Percentiles rank a stretch among this genome's conserved stretches.
Evolutionary conservation across 2,888 invertebrate species (phyloP).

Genomic region (Scaptomyza flava): DNA sequence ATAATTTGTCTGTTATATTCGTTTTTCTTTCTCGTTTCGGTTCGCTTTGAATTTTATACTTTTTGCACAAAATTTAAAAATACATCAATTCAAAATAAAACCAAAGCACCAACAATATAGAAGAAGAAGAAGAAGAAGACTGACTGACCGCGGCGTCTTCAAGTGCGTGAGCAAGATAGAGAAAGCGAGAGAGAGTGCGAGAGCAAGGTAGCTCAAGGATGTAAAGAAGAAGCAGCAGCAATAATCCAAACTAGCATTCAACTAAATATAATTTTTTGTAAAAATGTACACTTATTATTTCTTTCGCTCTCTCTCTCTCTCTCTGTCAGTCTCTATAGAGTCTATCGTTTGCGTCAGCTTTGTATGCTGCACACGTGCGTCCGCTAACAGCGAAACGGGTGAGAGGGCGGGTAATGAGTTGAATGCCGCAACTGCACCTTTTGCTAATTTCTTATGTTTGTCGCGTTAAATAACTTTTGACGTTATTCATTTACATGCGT

Average conservation of each 20-base stretch:
- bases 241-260: constrained; percentile 42
- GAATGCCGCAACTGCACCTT: constrained; percentile 34
- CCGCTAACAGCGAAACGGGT: constrained; percentile 8
- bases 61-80: constrained; percentile 65
- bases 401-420: neutral
- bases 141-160: constrained; percentile 37
- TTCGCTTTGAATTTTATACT: constrained; percentile 57
- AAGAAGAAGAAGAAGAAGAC: constrained; percentile 35
- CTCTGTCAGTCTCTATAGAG: neutral
- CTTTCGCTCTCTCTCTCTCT: constrained; percentile 6
- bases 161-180: constrained; percentile 32
- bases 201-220: constrained; percentile 41
- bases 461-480: constrained; percentile 55
- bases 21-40: constrained; percentile 38
- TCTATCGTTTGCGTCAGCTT: constrained; percentile 15
- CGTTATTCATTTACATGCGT: constrained; percentile 61
- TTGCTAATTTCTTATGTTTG: constrained; percentile 65
- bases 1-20: constrained; percentile 13
- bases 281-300: constrained; percentile 27
- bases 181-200: constrained; percentile 21
- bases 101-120: constrained; percentile 23
- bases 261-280: constrained; percentile 50
- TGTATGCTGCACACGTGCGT: constrained; percentile 52
- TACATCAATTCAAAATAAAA: constrained; percentile 62
- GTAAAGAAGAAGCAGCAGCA: constrained; percentile 24